Evolutionary conservation across 92 coral and sea anemone species (phyloP).

Genomic region (Siderastrea siderea): DNA sequence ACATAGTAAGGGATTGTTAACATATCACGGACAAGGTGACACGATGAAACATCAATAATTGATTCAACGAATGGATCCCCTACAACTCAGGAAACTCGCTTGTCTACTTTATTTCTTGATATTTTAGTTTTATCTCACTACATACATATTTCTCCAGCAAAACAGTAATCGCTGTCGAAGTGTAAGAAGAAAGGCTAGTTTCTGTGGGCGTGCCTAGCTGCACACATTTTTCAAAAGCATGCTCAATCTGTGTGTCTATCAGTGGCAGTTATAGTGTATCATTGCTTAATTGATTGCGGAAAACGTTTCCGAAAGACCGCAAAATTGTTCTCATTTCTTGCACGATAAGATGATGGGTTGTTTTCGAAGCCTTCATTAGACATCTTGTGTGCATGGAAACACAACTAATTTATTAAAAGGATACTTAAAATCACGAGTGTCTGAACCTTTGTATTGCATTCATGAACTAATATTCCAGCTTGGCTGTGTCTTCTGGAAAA

Average conservation of each 20-base stretch:
- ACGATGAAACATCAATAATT: conserved; percentile 1
- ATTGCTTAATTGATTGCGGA: not conserved
- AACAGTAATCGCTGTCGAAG: not conserved
- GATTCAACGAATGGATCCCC: conserved; percentile 4
- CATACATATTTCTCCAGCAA: not conserved
- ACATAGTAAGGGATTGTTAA: conserved; percentile 5
- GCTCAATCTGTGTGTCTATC: not conserved
- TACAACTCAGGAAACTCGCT: not conserved
- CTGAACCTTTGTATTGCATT: not conserved
- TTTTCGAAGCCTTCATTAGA: not conserved
- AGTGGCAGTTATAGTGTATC: not conserved
- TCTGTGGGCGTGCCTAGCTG: not conserved
- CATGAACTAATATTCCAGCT: not conserved
- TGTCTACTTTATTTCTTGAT: conserved; percentile 1
- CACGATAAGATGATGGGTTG: not conserved
- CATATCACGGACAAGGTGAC: not conserved
- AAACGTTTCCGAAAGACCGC: not conserved
- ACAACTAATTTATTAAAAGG: not conserved
- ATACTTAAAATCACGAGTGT: not conserved
- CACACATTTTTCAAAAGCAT: not conserved
- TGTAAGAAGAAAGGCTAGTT: not conserved
- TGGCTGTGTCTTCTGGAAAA: not conserved
- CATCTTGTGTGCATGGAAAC: not conserved
- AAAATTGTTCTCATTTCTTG: not conserved
- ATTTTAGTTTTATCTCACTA: not conserved